Percentiles rank a stretch among this genome's conserved stretches.
Evolutionary conservation across 2,888 invertebrate genomes (phyloP).

Genomic region (Dryocosmus kuriphilus): DNA sequence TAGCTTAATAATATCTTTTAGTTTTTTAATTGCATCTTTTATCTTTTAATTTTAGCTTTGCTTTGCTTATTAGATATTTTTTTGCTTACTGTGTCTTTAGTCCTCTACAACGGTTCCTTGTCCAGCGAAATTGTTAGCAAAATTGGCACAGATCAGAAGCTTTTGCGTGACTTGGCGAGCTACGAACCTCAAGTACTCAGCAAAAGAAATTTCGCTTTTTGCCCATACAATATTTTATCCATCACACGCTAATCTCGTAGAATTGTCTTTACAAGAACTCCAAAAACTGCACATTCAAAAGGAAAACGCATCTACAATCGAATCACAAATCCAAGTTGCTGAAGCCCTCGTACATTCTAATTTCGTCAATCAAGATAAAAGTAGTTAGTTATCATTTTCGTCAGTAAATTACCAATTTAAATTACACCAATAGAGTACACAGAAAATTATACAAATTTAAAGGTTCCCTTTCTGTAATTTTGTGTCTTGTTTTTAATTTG

Average conservation of each 20-base stretch:
- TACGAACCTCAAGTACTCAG: slow-evolving; percentile 64
- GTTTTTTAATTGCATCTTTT: slow-evolving; percentile 38
- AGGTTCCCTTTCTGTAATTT: neutral
- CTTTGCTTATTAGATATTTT: slow-evolving; percentile 35
- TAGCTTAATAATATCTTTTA: too few relatives aligned
- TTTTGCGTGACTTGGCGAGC: slow-evolving; percentile 62
- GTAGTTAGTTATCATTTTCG: slow-evolving; percentile 56
- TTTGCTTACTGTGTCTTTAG: slow-evolving; percentile 64
- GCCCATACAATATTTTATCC: slow-evolving; percentile 69
- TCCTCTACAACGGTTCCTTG: slow-evolving; percentile 70
- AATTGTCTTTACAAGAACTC: slow-evolving; percentile 61
- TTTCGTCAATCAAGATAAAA: slow-evolving; percentile 47
- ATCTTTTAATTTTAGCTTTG: neutral
- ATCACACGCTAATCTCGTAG: slow-evolving; percentile 57
- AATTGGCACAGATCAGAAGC: slow-evolving; percentile 55
- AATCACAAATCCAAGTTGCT: slow-evolving; percentile 65
- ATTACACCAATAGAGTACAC: neutral
- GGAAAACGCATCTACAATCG: slow-evolving; percentile 64
- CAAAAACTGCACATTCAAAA: slow-evolving; percentile 61
- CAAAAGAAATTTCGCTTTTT: slow-evolving; percentile 63
- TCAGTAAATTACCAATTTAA: neutral
- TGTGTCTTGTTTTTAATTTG: neutral
- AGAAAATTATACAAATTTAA: neutral
- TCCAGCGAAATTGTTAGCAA: slow-evolving; percentile 16
- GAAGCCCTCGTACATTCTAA: slow-evolving; percentile 59